These are phyloP conservation scores for Bradypodion pumilum DNA, from an alignment of 2,797 vertebrate genomes.

Conservation along the genomic window DNA sequence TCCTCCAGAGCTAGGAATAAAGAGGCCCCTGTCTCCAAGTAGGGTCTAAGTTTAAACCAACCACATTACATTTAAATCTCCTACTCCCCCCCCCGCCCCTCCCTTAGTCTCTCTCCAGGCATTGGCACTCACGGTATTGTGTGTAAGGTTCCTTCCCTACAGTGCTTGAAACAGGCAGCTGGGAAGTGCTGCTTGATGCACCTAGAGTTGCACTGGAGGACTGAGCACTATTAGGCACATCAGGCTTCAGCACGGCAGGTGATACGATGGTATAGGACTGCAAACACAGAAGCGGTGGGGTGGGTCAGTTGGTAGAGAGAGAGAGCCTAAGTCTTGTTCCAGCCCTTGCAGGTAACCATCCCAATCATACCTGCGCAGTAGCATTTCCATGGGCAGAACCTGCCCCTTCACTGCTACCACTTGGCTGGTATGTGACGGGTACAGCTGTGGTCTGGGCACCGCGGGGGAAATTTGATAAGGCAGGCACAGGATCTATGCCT, in stretches of 20 bases:
- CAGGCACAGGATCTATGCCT: constrained; percentile 69
- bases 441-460: constrained; percentile 63
- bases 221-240: constrained; percentile 64
- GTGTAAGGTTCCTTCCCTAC: constrained; percentile 65
- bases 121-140: constrained; percentile 69
- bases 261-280: constrained; percentile 71
- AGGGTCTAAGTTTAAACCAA: not conserved
- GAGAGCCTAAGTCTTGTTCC: not conserved
- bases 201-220: constrained; percentile 43
- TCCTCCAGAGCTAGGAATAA: not conserved
- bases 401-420: constrained; percentile 45
- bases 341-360: too few relatives aligned
- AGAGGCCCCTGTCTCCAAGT: not conserved
- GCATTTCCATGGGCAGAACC: constrained; percentile 48
- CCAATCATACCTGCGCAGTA: constrained; percentile 59
- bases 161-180: constrained; percentile 47
- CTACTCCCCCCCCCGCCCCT: fast-evolving
- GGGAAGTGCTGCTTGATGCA: constrained; percentile 18
- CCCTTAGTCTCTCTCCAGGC: not conserved
- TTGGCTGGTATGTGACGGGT: constrained; percentile 60
- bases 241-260: constrained; percentile 69
- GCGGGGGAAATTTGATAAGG: constrained; percentile 65
- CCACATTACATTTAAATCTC: too few relatives aligned
- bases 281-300: constrained; percentile 13
- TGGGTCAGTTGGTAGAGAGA: not conserved